These are phyloP conservation scores for human DNA, from an alignment of 2,113 vertebrate genomes.

Conservation along the genomic window DNA sequence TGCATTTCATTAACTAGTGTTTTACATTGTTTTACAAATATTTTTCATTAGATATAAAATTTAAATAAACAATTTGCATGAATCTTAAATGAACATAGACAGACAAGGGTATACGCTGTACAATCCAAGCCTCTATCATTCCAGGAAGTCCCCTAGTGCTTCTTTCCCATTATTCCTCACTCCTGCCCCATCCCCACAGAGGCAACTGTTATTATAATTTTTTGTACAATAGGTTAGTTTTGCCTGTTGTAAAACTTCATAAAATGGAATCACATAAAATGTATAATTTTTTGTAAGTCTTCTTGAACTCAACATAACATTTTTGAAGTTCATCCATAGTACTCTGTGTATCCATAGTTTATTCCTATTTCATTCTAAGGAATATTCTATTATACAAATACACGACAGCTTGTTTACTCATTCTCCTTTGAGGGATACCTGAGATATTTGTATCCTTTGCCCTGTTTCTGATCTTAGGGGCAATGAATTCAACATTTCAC, in stretches of 20 bases:
- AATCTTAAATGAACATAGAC: not conserved
- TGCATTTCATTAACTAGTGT: not conserved
- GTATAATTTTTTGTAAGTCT: not conserved
- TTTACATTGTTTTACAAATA: not conserved
- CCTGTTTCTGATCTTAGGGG: not conserved
- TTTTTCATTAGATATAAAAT: conserved; percentile 11
- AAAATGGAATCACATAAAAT: not conserved
- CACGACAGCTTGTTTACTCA: not conserved
- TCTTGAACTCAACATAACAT: not conserved
- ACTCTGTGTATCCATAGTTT: not conserved
- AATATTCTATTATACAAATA: not conserved
- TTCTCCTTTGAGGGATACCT: not conserved
- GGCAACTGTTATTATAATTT: not conserved
- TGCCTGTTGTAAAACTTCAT: not conserved
- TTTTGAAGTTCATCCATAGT: not conserved
- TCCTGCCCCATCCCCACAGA: not conserved
- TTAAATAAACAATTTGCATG: not conserved
- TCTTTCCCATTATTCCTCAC: not conserved
- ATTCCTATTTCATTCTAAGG: not conserved
- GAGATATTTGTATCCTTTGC: not conserved
- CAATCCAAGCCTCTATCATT: not conserved
- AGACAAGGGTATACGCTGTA: not conserved
- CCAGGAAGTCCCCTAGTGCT: not conserved
- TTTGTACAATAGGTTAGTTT: not conserved
- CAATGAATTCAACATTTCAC: not conserved